Base-by-base conservation (phyloP, 2,113 vertebrate genomes). In the Blennius ocellaris region DNA sequence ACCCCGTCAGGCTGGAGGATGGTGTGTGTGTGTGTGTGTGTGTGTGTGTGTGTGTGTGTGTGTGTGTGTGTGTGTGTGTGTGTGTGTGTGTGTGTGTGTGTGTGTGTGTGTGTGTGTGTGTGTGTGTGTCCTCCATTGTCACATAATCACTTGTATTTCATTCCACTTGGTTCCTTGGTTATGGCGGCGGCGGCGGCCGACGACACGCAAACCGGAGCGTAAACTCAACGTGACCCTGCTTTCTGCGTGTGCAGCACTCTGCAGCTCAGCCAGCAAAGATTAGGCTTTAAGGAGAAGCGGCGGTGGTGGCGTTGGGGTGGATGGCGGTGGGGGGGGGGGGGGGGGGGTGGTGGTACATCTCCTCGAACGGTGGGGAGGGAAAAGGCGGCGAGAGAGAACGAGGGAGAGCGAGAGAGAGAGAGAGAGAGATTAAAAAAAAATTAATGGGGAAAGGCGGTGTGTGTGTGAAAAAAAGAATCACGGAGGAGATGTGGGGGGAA, bases 141-240 rank as follows among this genome's bases (percentile, higher is more conserved):
- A 71, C 57, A 65, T 62, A 61, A 81, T 80, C 54, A 68, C 50
- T 57, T 66, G 48, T 63, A 61, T 83, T 80, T 72, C 61, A 16
- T 11, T 62, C 41, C 60, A n/a, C n/a, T n/a, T 7, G 38, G 41
- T 70, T 85, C 65, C 65, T 76, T 49, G 15, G 21, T 73, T 64
- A 49, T 68, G 76, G 72, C 36, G 17, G 53, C 7, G 76, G 72
- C 36, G 17, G 53, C 7, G 15, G 58, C 74, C 44, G 56, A 43
- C 69, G 77, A 81, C 50, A 48, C 9, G 48, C 63, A 90, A 69
- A 87, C 81, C 80, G 71, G 60, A 85, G 69, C 76, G 53, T 86
- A 84, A 89, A 90, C 84, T 89, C 76, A 40, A 71, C 58, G 6
- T 87, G 87, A 87, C 87, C 91, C 83, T n/a, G 57, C 57, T 78